Percentiles rank a stretch among this genome's conserved stretches.
Evolutionary conservation across 2,888 invertebrate species (phyloP).

Genomic region (Andrena bicolor): DNA sequence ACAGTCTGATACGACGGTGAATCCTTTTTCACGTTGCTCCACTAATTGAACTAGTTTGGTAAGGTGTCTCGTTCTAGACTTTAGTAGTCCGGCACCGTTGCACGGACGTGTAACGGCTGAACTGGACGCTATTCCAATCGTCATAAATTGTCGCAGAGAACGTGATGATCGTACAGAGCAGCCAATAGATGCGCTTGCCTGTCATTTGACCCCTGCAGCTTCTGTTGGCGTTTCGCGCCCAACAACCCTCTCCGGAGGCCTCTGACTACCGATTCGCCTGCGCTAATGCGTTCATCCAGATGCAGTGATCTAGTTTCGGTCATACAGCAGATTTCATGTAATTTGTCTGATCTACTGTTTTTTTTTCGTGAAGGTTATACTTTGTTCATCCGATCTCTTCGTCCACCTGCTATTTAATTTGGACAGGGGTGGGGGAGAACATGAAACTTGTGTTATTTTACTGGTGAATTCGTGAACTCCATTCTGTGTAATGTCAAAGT

Average conservation of each 20-base stretch:
- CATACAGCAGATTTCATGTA: neutral
- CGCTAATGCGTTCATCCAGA: constrained; percentile 47
- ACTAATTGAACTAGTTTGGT: constrained; percentile 77
- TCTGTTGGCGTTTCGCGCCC: constrained; percentile 45
- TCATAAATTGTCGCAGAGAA: constrained; percentile 80
- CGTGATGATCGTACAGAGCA: constrained; percentile 79
- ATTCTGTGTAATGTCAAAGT: no score
- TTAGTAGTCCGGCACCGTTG: constrained; percentile 63
- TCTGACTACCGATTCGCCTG: constrained; percentile 61
- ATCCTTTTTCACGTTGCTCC: constrained; percentile 65
- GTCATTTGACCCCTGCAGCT: constrained; percentile 67
- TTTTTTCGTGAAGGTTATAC: no score
- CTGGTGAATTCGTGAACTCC: no score
- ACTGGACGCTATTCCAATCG: constrained; percentile 79
- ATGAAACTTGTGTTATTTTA: no score
- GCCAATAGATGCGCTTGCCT: constrained; percentile 75
- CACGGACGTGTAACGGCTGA: constrained; percentile 66
- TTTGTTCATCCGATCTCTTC: no score
- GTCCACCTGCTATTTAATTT: no score
- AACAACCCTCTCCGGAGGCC: constrained; percentile 37
- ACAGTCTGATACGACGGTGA: constrained; percentile 39
- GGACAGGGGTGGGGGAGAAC: no score
- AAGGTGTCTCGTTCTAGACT: constrained; percentile 64
- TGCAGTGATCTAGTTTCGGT: constrained; percentile 43
- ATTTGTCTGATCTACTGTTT: no score